Evolutionary conservation across 2,888 invertebrate species (phyloP), one percentile per base, ranked within the genome.

Genomic region (Hyppa rectilinea): DNA sequence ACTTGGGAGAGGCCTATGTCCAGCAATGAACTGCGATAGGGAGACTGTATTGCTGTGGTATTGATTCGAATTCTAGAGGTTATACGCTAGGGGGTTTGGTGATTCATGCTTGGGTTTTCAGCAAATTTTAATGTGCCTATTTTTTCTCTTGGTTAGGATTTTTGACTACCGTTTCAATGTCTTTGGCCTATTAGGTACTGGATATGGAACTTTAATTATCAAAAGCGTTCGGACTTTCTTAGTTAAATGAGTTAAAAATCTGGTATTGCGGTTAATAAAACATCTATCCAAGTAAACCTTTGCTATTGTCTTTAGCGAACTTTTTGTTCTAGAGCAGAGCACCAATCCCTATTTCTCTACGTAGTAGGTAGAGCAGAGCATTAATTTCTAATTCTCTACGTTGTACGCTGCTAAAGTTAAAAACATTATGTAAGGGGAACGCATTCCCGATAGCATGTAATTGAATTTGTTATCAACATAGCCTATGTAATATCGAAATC

Each of bases 1-100:
- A 65, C 78, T 81, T 78, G 76, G 78, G 78, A 69, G 77, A 67
- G 61, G 76, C 81, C 73, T 62, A 79, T 69, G 73, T 75, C 74
- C 75, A 70, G 68, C 73, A 62, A 66, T 70, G 71, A 79, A 71
- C 74, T 66, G 50, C 29, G 45, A 50, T 64, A 47, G 29, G 29
- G 23, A 43, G n/a, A 52, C 59, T 59, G 36, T 53, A 62, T 80
- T 45, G 47, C 59, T 59, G 36, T 53, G 59, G 74, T 45, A 77
- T 75, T 56, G 43, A 55, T 38, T 47, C 9, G 20, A 49, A 55
- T 73, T 59, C 31, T 36, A 20, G 2, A 67, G 3, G 4, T 60
- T 52, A 29, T 52, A 52, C 52, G 20, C 29, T 29, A 52, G 1
- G 9, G 17, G 17, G 0, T 17, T 43, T 26, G 20, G 12, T n/a